These are phyloP conservation scores for Sternarchorhynchus goeldii DNA, from an alignment of 2,797 vertebrate species.

Conservation along the genomic window DNA sequence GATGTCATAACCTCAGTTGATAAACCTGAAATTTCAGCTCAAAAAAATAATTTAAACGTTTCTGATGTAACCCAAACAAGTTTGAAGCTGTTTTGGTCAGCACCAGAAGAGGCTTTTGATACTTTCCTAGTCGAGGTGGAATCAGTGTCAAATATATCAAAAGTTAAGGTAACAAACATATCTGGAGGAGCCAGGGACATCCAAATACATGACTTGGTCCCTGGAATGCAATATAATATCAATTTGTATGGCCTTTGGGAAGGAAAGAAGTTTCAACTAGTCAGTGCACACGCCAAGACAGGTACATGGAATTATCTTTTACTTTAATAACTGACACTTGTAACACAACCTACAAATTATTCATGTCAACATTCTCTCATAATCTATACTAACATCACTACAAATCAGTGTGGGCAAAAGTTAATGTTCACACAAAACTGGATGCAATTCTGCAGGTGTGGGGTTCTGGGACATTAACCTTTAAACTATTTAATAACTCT, in stretches of 20 bases:
- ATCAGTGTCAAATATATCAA: constrained; percentile 57
- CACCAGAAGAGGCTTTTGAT: constrained; percentile 67
- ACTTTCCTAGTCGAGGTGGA: constrained; percentile 71
- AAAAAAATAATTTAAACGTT: constrained; percentile 56
- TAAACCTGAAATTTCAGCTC: constrained; percentile 57
- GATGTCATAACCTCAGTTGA: constrained; percentile 47
- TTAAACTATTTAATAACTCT: no score
- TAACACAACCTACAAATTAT: not conserved
- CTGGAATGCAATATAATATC: constrained; percentile 70
- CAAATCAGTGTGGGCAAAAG: not conserved
- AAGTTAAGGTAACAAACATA: constrained; percentile 55
- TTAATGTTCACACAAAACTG: not conserved
- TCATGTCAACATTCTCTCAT: not conserved
- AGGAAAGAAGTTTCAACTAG: constrained; percentile 66
- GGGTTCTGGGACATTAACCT: not conserved
- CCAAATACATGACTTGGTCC: constrained; percentile 70
- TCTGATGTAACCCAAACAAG: constrained; percentile 56
- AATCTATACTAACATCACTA: constrained; percentile 25
- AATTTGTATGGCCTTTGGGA: constrained; percentile 69
- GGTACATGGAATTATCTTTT: constrained; percentile 68
- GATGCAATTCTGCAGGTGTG: constrained; percentile 21
- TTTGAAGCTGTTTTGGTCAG: constrained; percentile 67
- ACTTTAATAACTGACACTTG: not conserved
- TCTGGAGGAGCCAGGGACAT: constrained; percentile 64
- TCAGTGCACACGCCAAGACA: constrained; percentile 71